These are phyloP conservation scores for Elachura formosa DNA, from an alignment of 2,113 vertebrate genomes.

Conservation along the genomic window DNA sequence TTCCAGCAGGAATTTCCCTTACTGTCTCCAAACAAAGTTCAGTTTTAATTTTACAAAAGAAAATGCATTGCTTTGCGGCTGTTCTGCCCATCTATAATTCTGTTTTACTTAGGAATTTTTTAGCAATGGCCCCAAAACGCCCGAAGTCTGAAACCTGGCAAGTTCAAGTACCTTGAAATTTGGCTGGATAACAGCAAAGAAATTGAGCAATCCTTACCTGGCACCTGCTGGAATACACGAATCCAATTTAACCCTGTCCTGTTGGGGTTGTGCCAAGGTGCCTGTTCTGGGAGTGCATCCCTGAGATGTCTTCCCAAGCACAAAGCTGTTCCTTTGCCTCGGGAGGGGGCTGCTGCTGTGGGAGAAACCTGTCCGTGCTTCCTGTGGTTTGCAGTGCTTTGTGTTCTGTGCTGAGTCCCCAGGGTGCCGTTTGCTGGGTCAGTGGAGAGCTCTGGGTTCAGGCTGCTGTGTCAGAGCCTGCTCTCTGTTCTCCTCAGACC, in stretches of 20 bases:
- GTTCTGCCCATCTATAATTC: background rate
- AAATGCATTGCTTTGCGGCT: background rate
- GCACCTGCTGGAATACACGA: background rate
- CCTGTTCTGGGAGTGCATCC: background rate
- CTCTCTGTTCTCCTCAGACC: background rate
- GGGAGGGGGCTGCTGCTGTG: background rate
- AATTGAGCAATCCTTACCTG: background rate
- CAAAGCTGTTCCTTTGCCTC: background rate
- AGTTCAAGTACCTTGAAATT: background rate
- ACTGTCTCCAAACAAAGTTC: background rate
- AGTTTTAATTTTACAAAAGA: background rate
- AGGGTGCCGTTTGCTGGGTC: background rate
- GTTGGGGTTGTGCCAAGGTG: rapidly evolving
- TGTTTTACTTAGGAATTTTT: background rate
- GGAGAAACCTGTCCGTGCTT: rapidly evolving
- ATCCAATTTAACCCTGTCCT: background rate
- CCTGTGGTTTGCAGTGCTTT: background rate
- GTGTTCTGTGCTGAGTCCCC: background rate
- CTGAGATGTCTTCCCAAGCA: background rate
- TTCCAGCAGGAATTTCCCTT: background rate
- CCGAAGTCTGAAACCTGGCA: background rate
- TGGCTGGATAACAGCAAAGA: background rate
- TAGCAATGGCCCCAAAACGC: background rate
- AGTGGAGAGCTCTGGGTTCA: background rate
- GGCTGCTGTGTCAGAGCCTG: background rate